Evolutionary conservation across 1,140 invertebrate species (phyloP).

Genomic region (Monochamus saltuarius): DNA sequence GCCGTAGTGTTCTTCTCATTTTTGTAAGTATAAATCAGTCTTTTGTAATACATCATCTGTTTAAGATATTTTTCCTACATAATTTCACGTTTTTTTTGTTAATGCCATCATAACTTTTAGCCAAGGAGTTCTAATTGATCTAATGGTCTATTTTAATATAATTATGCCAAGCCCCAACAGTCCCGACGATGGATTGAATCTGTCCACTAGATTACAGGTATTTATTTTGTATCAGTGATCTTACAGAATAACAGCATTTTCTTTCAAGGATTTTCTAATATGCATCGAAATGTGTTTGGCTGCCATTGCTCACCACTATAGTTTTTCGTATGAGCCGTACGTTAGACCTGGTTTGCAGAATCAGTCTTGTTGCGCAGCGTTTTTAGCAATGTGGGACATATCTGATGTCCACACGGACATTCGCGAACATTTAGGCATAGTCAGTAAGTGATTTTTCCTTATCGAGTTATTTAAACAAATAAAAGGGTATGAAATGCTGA

Average conservation of each 20-base stretch:
- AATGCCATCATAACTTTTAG: constrained; percentile 82
- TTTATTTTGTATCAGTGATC: constrained; percentile 7
- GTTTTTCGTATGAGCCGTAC: constrained; percentile 90
- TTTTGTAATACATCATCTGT: no score
- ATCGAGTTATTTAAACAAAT: no score
- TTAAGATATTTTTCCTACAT: no score
- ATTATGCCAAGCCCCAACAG: constrained; percentile 71
- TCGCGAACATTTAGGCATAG: constrained; percentile 86
- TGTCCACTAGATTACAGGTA: constrained; percentile 82
- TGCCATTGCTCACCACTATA: constrained; percentile 91
- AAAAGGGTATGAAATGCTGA: no score
- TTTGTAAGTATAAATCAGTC: constrained; percentile 75
- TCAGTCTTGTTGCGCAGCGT: constrained; percentile 61
- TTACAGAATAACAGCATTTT: constrained; percentile 3
- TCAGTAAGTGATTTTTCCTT: constrained; percentile 59
- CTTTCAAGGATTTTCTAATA: constrained; percentile 85
- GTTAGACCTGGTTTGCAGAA: constrained; percentile 56
- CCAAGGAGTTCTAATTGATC: constrained; percentile 87
- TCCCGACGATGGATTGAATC: constrained; percentile 65
- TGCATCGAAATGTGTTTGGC: constrained; percentile 98
- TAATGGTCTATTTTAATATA: constrained; percentile 76
- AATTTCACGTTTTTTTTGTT: constrained; percentile 98
- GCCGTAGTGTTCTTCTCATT: constrained; percentile 97
- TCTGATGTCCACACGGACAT: constrained; percentile 91
- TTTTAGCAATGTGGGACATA: constrained; percentile 89